Percentiles rank a stretch among this genome's conserved stretches.
Conservation (phyloP, 37 sponge, comb jelly and placozoan genomes). For the Chondrosia reniformis region DNA sequence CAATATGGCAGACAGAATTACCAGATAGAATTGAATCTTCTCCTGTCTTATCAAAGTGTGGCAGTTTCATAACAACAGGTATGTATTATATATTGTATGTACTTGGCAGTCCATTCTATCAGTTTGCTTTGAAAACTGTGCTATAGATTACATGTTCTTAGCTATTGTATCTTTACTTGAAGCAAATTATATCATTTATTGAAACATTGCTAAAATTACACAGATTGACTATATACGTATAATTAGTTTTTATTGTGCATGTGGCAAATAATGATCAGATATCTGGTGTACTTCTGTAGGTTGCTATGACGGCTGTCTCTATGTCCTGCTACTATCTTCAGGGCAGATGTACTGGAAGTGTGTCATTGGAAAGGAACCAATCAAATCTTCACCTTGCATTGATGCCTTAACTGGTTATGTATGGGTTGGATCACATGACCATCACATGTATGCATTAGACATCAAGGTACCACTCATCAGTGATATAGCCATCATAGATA, state of each 20-base stretch:
- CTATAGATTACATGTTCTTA: too few species aligned
- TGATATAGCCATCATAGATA: too few species aligned
- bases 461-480: conserved; percentile 59
- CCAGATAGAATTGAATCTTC: conserved; percentile 80
- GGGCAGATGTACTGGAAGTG: conserved; percentile 61
- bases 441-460: conserved; percentile 64
- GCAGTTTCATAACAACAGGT: conserved; percentile 71
- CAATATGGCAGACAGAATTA: conserved; percentile 55
- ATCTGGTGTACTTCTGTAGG: conserved; percentile 44
- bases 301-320: conserved; percentile 81
- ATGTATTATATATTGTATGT: too few species aligned
- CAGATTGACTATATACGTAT: too few species aligned
- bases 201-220: too few species aligned
- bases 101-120: too few species aligned
- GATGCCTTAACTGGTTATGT: conserved; percentile 68
- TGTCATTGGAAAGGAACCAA: conserved; percentile 26
- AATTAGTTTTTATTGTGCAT: too few species aligned
- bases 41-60: conserved; percentile 64
- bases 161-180: too few species aligned
- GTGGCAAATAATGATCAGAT: too few species aligned
- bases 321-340: conserved; percentile 22
- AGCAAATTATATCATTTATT: too few species aligned
- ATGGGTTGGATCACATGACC: conserved; percentile 90
- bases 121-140: too few species aligned
- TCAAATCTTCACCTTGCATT: conserved; percentile 80